phyloP scores from a whole-genome alignment of 2,888 invertebrate species.

The Acleris literana region DNA sequence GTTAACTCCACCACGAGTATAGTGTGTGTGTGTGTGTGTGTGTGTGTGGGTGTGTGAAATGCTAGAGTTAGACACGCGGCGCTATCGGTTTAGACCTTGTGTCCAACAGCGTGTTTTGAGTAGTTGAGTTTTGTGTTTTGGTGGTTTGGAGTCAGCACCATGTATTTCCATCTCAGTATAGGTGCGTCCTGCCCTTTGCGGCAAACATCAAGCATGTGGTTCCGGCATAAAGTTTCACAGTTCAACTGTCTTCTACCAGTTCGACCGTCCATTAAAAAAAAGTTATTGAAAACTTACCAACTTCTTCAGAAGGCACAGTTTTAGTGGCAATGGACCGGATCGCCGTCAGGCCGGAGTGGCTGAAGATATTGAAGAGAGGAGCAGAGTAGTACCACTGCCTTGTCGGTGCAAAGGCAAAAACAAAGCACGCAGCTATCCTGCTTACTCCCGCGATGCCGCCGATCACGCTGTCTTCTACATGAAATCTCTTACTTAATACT shows the following conservation, averaged over 20 bases:
- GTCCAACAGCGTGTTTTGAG: no score
- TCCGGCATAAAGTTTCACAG: no score
- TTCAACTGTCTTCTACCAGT: not conserved
- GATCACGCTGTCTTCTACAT: slow-evolving; percentile 77
- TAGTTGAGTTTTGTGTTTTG: no score
- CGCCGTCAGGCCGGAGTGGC: slow-evolving; percentile 81
- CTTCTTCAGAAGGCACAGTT: slow-evolving; percentile 80
- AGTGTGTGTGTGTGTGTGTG: no score
- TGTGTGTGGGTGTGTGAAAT: no score
- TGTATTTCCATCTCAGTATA: no score
- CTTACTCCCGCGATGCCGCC: slow-evolving; percentile 77
- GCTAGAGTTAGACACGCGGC: no score
- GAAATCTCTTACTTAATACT: slow-evolving; percentile 67
- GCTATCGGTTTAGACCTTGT: no score
- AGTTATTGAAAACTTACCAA: slow-evolving; percentile 61
- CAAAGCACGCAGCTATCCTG: slow-evolving; percentile 80
- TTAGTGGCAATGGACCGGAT: slow-evolving; percentile 83
- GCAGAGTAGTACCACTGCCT: slow-evolving; percentile 77
- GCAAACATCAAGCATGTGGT: no score
- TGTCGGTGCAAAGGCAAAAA: slow-evolving; percentile 77
- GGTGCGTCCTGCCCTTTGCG: no score
- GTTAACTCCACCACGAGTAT: no score
- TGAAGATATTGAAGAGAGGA: slow-evolving; percentile 79
- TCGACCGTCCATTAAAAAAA: slow-evolving; percentile 39
- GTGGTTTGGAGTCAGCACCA: no score